Evolutionary conservation across 1,140 invertebrate species (phyloP), one percentile per base, ranked within the genome.

Genomic region (Tetraneura akinire): DNA sequence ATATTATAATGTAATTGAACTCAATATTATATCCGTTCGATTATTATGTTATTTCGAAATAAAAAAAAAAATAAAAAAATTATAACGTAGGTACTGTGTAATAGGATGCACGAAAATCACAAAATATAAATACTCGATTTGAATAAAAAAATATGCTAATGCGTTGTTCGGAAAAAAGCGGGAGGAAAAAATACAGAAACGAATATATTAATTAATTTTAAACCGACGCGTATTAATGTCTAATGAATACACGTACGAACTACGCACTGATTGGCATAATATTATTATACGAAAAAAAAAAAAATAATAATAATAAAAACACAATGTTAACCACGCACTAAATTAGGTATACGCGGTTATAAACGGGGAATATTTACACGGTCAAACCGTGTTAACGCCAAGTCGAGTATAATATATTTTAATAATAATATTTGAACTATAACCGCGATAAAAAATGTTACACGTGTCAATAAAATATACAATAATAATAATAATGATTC

Each of bases 111-210:
- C 62, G 3, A n/a, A 37, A 64, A 18, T 68, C 45, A n/a, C 42
- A 21, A 68, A 68, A 68, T 45, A 68, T 68, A 68, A 68, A 68
- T 68, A 68, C 64, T 68, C 47, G 14, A 45, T 68, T 68, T 45
- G 42, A 68, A 68, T 47, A 68, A n/a, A n/a, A n/a, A n/a, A 37
- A 21, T 68, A 68, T 68, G 64, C 42, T 47, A 68, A 68, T 47
- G 37, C 64, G n/a, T 26, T n/a, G 37, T 47, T 68, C 10, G n/a
- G 21, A 47, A 68, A 42, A 37, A 32, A 62, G 37, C n/a, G 37
- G n/a, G 21, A 45, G 37, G n/a, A 42, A 45, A 66, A 18, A 21
- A 66, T 32, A 32, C 21, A 66, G 32, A 37, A 23, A 66, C 32
- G 64, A 66, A 66, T 23, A 42, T 29, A 66, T 66, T 66, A 66